These are phyloP conservation scores for Silurus glanis DNA, from an alignment of 2,113 vertebrate genomes.

Conservation along the genomic window DNA sequence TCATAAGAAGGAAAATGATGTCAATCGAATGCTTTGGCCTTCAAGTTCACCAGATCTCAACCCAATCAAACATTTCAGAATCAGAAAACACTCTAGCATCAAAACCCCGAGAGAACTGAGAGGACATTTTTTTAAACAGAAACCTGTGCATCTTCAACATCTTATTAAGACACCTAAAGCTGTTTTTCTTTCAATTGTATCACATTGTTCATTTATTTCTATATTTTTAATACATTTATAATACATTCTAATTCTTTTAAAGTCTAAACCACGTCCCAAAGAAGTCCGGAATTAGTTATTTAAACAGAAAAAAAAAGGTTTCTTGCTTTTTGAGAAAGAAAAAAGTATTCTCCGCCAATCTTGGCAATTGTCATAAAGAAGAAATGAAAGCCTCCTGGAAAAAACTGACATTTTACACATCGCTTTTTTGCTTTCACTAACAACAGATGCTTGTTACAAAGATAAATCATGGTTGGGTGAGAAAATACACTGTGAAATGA, in stretches of 20 bases:
- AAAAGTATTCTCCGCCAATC: background rate
- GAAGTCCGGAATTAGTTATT: no score
- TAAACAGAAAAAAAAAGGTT: no score
- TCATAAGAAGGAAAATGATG: background rate
- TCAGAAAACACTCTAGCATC: background rate
- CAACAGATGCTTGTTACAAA: background rate
- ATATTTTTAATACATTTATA: no score
- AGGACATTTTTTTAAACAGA: background rate
- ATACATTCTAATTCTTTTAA: no score
- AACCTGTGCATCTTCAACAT: no score
- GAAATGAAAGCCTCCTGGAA: background rate
- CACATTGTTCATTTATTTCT: no score
- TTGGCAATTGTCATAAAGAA: background rate
- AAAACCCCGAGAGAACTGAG: background rate
- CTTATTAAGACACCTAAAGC: no score
- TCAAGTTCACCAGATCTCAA: background rate
- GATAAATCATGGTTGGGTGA: background rate
- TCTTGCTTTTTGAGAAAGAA: no score
- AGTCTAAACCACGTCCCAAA: no score
- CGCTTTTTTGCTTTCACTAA: background rate
- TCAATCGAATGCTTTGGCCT: background rate
- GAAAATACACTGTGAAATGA: background rate
- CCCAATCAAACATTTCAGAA: background rate
- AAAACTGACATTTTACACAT: background rate
- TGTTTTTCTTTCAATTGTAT: no score